These are phyloP conservation scores for Ostrea edulis DNA, from an alignment of 1,140 invertebrate species.

Conservation along the genomic window DNA sequence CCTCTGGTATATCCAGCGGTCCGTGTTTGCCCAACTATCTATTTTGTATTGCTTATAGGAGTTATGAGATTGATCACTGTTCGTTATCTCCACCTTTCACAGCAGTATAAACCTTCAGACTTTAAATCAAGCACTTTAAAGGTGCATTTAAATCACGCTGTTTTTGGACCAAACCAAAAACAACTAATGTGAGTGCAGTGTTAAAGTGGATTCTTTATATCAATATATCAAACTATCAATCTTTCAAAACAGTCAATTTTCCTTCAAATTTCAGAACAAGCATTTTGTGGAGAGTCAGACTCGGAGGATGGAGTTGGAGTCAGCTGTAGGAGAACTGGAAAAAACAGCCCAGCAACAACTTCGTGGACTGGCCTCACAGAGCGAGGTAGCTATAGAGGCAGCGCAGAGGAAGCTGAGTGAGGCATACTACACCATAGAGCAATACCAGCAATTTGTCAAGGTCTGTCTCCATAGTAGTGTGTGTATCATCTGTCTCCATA, in stretches of 20 bases:
- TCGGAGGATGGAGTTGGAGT: conserved; percentile 69
- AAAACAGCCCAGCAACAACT: conserved; percentile 74
- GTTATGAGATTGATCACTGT: too few species aligned
- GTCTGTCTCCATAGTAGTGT: background rate
- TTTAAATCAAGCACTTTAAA: too few species aligned
- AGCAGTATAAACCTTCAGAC: too few species aligned
- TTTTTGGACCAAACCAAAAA: too few species aligned
- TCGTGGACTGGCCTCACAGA: conserved; percentile 72
- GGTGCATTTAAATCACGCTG: too few species aligned
- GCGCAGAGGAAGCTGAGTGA: conserved; percentile 59
- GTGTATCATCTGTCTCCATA: too few species aligned
- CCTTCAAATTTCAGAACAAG: conserved; percentile 61
- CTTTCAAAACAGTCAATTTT: background rate
- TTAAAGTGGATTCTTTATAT: background rate
- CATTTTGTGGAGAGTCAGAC: conserved; percentile 63
- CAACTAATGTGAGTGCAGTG: too few species aligned
- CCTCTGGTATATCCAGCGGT: too few species aligned
- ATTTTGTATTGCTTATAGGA: too few species aligned
- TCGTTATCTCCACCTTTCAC: too few species aligned
- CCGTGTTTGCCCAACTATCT: too few species aligned
- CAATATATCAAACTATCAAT: background rate
- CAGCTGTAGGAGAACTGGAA: conserved; percentile 72
- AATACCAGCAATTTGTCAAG: conserved; percentile 41
- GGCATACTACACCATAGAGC: conserved; percentile 24
- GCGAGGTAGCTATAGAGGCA: conserved; percentile 75